Base-by-base conservation (phyloP, 2,888 invertebrate species). In the Gastracanthus pulcherrimus region DNA sequence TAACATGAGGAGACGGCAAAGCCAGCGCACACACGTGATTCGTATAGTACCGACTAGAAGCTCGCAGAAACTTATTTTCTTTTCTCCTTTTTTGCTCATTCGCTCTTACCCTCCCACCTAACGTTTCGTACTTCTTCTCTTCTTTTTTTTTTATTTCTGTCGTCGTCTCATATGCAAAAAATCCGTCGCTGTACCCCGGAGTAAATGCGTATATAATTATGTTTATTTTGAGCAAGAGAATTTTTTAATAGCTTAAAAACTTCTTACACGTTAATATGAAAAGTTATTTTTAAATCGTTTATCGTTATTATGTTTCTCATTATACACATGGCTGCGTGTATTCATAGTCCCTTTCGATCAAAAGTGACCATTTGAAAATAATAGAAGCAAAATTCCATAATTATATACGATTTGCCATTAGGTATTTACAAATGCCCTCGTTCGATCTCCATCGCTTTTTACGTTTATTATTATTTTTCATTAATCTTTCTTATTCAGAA, bases 1-100 rank as follows among this genome's bases (percentile, higher is more conserved):
- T 82, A 71, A 72, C 74, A 69, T 26, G 67, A 76, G 76, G 71
- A 82, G 71, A 60, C 79, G 64, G 67, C 75, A 31, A 76, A 82
- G 79, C 78, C 58, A 41, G 45, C 69, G 48, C 31, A 62, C 71
- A 76, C 76, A 64, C 55, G 62, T 76, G 55, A 64, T 66, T 70
- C 75, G 69, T 62, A 71, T 58, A 51, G 69, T 75, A 70, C 76
- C 76, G 74, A 81, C 75, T 76, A 79, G 72, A 66, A 81, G 48
- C 77, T 80, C 74, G 67, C 67, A 67, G 45, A 72, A 71, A 69
- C 48, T 67, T 31, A 60, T 31, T 69, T 64, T 62, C 34, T 66
- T 26, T 26, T 36, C 45, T 26, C 62, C 58, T 60, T 45, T 36
- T 62, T 31, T 48, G 55, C 62, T 64, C 31, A 13, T 5, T 41